These are phyloP conservation scores for Saguinus imperator DNA, from an alignment of 2,113 vertebrate genomes.

Conservation along the genomic window DNA sequence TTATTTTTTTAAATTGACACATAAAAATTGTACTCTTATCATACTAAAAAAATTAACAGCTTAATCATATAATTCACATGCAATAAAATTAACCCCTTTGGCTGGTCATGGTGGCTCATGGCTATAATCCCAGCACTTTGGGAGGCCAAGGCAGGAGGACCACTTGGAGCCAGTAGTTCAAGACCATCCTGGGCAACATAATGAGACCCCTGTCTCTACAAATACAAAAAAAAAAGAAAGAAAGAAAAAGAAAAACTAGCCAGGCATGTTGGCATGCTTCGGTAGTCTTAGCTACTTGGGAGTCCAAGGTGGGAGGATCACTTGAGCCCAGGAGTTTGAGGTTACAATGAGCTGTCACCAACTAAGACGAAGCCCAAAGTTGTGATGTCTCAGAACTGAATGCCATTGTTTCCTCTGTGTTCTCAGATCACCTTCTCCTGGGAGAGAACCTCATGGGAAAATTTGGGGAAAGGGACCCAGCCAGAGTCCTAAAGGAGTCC, in stretches of 20 bases:
- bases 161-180: no score
- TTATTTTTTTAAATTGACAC: neutral
- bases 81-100: neutral
- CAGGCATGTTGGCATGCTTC: no score
- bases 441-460: neutral
- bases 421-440: neutral
- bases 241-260: no score
- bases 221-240: no score
- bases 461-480: neutral
- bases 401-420: neutral
- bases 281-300: no score
- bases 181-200: no score
- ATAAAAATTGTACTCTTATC: neutral
- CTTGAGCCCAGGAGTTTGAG: no score
- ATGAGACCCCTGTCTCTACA: no score
- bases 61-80: neutral
- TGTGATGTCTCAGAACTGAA: conserved; percentile 64
- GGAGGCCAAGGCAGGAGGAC: no score
- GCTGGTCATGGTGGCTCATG: no score
- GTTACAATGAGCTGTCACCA: conserved; percentile 66
- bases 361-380: conserved; percentile 85
- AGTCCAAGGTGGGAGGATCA: no score
- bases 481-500: neutral
- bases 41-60: neutral
- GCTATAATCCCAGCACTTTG: no score